Conservation (phyloP, 2,797 vertebrate species). For the Danio tinwini region DNA sequence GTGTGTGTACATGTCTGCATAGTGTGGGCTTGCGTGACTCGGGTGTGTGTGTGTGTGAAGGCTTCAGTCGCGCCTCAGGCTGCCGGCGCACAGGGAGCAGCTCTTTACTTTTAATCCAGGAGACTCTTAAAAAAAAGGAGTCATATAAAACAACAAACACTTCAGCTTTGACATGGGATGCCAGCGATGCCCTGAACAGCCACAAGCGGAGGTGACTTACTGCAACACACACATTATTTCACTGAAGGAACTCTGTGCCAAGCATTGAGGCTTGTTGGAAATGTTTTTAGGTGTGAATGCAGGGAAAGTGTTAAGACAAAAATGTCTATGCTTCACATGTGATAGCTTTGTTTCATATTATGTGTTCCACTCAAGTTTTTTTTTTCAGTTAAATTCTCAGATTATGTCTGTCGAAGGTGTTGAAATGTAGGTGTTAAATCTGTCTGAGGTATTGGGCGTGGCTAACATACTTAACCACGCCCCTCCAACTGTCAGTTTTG, state of each 20-base stretch:
- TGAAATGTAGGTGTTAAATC: no score
- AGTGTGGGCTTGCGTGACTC: conserved; percentile 79
- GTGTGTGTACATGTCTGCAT: conserved; percentile 59
- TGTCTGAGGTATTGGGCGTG: no score
- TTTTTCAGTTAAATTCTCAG: no score
- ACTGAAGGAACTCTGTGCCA: conserved; percentile 3
- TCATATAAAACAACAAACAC: conserved; percentile 72
- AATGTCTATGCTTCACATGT: no score
- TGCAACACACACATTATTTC: conserved; percentile 24
- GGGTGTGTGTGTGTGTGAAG: conserved; percentile 72
- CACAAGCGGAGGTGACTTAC: conserved; percentile 30
- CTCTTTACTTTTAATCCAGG: conserved; percentile 76
- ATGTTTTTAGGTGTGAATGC: conserved; percentile 26
- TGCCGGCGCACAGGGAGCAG: conserved; percentile 72
- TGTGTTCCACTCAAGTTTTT: no score
- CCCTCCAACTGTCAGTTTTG: no score
- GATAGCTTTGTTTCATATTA: no score
- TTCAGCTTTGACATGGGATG: conserved; percentile 56
- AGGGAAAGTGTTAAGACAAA: conserved; percentile 15
- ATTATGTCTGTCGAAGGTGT: no score
- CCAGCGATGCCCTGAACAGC: conserved; percentile 51
- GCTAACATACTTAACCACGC: no score
- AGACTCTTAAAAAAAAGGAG: conserved; percentile 70
- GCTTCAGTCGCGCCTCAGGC: conserved; percentile 75
- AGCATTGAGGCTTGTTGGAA: conserved; percentile 9